These are phyloP conservation scores for Notiomystis cincta DNA, from an alignment of 2,113 vertebrate species.

Conservation along the genomic window DNA sequence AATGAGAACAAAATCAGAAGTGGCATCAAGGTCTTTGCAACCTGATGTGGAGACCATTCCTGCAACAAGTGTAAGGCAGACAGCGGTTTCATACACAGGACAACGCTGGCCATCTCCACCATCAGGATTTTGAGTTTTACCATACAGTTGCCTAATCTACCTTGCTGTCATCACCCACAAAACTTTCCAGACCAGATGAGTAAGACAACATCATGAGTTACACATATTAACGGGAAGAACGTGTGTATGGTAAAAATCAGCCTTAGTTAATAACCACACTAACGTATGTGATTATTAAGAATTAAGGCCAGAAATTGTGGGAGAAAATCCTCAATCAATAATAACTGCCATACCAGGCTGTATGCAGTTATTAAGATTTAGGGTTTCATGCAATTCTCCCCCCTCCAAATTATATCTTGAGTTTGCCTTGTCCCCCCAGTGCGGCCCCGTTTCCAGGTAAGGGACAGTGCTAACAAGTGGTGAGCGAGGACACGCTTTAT, in stretches of 20 bases:
- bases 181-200: conserved; percentile 71
- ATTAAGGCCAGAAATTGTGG: conserved; percentile 74
- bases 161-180: conserved; percentile 65
- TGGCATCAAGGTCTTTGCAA: neutral
- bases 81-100: conserved; percentile 76
- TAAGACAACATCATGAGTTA: conserved; percentile 66
- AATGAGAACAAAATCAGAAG: conserved; percentile 61
- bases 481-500: conserved; percentile 88
- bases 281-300: conserved; percentile 85
- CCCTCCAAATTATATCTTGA: conserved; percentile 23
- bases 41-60: conserved; percentile 71
- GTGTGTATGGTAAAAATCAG: conserved; percentile 85
- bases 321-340: conserved; percentile 70
- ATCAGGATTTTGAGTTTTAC: conserved; percentile 79
- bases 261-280: conserved; percentile 89
- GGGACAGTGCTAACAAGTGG: conserved; percentile 86
- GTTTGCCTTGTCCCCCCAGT: conserved; percentile 16
- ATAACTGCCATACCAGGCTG: conserved; percentile 75
- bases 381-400: conserved; percentile 86
- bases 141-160: conserved; percentile 78
- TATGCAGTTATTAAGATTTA: conserved; percentile 77
- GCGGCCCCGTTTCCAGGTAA: conserved; percentile 56
- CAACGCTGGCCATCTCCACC: conserved; percentile 75
- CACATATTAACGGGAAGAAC: conserved; percentile 69
- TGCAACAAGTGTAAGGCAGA: conserved; percentile 68